Conservation (phyloP, 2,888 invertebrate genomes). For the Cephus sareptanus region DNA sequence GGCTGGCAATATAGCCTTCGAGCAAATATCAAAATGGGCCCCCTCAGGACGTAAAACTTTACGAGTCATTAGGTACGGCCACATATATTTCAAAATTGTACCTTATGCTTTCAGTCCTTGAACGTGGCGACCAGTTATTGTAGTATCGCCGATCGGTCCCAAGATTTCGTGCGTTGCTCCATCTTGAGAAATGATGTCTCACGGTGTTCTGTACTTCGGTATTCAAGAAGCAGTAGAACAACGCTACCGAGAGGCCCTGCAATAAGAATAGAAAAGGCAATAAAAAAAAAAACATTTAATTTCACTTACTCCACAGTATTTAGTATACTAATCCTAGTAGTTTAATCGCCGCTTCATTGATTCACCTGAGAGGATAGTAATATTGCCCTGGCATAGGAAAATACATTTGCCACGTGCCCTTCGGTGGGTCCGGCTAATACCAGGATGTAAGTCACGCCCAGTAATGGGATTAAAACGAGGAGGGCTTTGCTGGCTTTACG, state of each 20-base stretch:
- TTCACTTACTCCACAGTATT: background rate
- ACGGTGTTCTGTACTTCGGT: constrained; percentile 90
- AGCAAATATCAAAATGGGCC: constrained; percentile 19
- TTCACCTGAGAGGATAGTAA: constrained; percentile 91
- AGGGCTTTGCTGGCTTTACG: constrained; percentile 92
- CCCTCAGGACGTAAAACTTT: background rate
- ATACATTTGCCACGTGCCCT: constrained; percentile 79
- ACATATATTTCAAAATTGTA: constrained; percentile 54
- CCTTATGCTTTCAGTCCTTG: constrained; percentile 86
- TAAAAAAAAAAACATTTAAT: constrained; percentile 8
- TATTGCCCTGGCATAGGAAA: constrained; percentile 82
- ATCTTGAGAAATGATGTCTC: constrained; percentile 83
- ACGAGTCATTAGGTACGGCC: background rate
- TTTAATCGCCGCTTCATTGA: background rate
- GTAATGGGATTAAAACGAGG: constrained; percentile 90
- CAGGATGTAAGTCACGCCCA: constrained; percentile 91
- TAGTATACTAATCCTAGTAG: background rate
- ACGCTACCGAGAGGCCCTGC: constrained; percentile 89
- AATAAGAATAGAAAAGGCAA: constrained; percentile 28
- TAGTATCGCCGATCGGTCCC: constrained; percentile 76
- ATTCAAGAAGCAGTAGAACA: constrained; percentile 94
- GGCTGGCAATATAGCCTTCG: constrained; percentile 79
- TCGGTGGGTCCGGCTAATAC: constrained; percentile 85
- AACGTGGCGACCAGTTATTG: constrained; percentile 85
- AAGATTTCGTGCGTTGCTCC: constrained; percentile 77